These are phyloP conservation scores for Sebastes minor DNA, from an alignment of 2,797 vertebrate genomes.

Conservation along the genomic window DNA sequence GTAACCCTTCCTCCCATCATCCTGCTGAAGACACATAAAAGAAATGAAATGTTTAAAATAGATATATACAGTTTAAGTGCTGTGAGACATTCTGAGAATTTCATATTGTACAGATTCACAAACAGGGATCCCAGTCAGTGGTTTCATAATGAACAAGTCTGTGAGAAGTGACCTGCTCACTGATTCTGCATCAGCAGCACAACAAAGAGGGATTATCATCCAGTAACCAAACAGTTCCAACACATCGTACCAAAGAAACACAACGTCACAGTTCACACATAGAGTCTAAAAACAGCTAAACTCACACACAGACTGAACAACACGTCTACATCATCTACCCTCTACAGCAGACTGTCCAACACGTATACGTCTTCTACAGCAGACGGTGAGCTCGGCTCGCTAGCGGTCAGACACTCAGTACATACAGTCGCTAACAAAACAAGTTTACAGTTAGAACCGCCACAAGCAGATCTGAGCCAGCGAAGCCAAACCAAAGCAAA, in stretches of 20 bases:
- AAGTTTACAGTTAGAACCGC: not conserved
- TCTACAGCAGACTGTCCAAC: not conserved
- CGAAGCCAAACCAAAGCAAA: constrained; percentile 26
- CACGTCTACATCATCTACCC: constrained; percentile 17
- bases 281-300: not conserved
- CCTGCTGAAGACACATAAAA: not conserved
- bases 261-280: not conserved
- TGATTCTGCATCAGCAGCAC: not conserved
- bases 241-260: constrained; percentile 5
- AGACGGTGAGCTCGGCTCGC: not conserved
- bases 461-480: constrained; percentile 14
- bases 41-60: not conserved
- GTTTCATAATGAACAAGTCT: not conserved
- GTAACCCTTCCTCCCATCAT: not conserved
- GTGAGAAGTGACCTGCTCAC: not conserved
- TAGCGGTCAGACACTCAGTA: constrained; percentile 25
- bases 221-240: not conserved
- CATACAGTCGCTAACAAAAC: constrained; percentile 19
- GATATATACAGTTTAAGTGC: not conserved
- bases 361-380: too few relatives aligned
- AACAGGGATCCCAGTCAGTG: not conserved
- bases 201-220: not conserved
- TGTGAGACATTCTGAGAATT: not conserved
- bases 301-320: constrained; percentile 32
- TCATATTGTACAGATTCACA: constrained; percentile 5